Percentiles rank a stretch among this genome's conserved stretches.
These are phyloP conservation scores for Pionites leucogaster DNA, from an alignment of 2,113 vertebrate genomes.

Conservation along the genomic window DNA sequence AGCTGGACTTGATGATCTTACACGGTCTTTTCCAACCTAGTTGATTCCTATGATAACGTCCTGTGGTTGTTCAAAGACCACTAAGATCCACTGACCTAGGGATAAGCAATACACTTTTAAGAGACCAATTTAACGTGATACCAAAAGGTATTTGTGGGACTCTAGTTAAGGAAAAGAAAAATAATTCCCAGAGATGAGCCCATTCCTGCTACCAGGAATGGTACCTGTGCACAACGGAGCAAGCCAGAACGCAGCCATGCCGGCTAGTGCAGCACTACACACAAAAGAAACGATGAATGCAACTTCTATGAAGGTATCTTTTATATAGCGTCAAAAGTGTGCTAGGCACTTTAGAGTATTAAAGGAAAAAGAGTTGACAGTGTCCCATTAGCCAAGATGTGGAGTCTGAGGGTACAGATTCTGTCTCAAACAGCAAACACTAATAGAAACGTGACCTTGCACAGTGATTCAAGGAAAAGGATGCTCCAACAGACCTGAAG, in stretches of 20 bases:
- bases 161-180: constrained; percentile 28
- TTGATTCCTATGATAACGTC: neutral
- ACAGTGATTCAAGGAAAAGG: constrained; percentile 63
- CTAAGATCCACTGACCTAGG: neutral
- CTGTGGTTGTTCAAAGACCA: neutral
- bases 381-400: constrained; percentile 42
- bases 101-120: neutral
- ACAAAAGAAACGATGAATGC: constrained; percentile 19
- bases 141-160: constrained; percentile 48
- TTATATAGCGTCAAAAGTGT: constrained; percentile 59
- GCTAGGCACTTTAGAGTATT: constrained; percentile 72
- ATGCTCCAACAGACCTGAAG: constrained; percentile 40
- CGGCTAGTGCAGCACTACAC: constrained; percentile 57
- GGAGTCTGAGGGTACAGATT: constrained; percentile 45
- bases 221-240: constrained; percentile 55
- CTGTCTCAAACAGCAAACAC: constrained; percentile 36
- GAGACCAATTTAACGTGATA: neutral
- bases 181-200: constrained; percentile 55
- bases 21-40: neutral
- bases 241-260: constrained; percentile 48
- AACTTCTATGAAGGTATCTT: constrained; percentile 34
- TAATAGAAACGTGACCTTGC: constrained; percentile 52
- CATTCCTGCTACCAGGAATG: constrained; percentile 37
- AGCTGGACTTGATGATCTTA: neutral
- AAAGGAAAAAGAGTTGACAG: constrained; percentile 56